A percentile compares a stretch with the other conserved stretches of the same genome.
phyloP scores from a whole-genome alignment of 2,888 invertebrate genomes.

The Beris chalybata region DNA sequence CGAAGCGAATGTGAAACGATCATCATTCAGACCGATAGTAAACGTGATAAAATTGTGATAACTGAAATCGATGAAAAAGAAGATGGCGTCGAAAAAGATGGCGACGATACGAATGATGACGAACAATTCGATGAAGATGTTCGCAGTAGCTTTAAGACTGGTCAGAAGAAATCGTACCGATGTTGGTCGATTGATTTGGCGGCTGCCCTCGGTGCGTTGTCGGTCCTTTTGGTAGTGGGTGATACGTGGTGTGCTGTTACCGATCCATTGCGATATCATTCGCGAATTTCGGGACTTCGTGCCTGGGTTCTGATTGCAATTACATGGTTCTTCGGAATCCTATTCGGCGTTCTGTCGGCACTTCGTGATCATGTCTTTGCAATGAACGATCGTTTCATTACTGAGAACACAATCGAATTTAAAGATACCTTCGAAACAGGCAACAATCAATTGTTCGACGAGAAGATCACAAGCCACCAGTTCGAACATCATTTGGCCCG shows the following conservation, averaged over 20 bases:
- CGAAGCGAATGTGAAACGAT: constrained; percentile 31
- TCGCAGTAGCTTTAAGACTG: neutral
- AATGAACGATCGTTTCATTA: constrained; percentile 1
- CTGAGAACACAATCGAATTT: constrained; percentile 2
- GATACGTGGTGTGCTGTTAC: constrained; percentile 65
- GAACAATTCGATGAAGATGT: too few species aligned
- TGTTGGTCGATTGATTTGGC: constrained; percentile 55
- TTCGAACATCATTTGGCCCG: constrained; percentile 4
- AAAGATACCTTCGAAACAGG: constrained; percentile 24
- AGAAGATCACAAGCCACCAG: constrained; percentile 5
- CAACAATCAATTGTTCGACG: constrained; percentile 19
- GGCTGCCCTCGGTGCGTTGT: constrained; percentile 53
- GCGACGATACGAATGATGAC: constrained; percentile 1
- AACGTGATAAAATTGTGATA: constrained; percentile 26
- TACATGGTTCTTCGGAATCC: constrained; percentile 54
- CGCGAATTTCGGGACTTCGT: constrained; percentile 56
- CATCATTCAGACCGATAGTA: constrained; percentile 45
- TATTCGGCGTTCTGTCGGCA: constrained; percentile 55
- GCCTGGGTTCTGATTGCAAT: constrained; percentile 55
- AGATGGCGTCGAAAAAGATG: constrained; percentile 4
- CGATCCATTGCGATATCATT: constrained; percentile 63
- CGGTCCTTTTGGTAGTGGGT: constrained; percentile 55
- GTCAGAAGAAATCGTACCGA: constrained; percentile 40
- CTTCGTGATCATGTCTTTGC: constrained; percentile 49
- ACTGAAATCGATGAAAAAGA: constrained; percentile 17